phyloP scores from a whole-genome alignment of 35 echinoderm and acorn worm species.

The Holothuria glaberrima region DNA sequence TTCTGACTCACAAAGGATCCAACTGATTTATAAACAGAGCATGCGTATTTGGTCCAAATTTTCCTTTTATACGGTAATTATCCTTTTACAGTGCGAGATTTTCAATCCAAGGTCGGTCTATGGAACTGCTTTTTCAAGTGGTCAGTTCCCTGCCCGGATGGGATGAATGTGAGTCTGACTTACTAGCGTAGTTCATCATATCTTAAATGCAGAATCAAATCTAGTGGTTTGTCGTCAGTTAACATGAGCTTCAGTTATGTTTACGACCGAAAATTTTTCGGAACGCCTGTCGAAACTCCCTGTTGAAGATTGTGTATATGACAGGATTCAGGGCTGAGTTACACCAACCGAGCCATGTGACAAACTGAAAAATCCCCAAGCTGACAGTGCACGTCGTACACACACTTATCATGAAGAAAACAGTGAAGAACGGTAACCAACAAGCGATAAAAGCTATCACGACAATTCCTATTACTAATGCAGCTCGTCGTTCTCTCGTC shows the following conservation, averaged over 20 bases:
- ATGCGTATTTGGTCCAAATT: too few relatives aligned
- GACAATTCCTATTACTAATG: conserved; percentile 71
- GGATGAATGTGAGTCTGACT: too few relatives aligned
- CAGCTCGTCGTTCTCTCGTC: conserved; percentile 64
- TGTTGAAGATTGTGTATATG: conserved; percentile 91
- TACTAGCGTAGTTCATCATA: too few relatives aligned
- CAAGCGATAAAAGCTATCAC: conserved; percentile 81
- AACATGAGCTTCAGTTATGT: not conserved
- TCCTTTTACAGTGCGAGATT: too few relatives aligned
- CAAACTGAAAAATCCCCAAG: conserved; percentile 53
- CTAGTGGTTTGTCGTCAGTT: too few relatives aligned
- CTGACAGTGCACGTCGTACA: conserved; percentile 52
- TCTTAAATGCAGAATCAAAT: too few relatives aligned
- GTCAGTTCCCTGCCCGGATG: too few relatives aligned
- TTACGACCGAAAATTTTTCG: conserved; percentile 68
- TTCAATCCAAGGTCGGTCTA: too few relatives aligned
- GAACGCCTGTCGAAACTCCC: conserved; percentile 87
- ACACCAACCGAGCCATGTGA: conserved; percentile 85
- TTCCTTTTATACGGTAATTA: too few relatives aligned
- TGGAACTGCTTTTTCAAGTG: too few relatives aligned
- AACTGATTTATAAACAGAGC: too few relatives aligned
- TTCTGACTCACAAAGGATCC: too few relatives aligned
- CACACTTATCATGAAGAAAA: conserved; percentile 40
- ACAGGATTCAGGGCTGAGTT: conserved; percentile 87
- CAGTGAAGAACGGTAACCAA: conserved; percentile 88